Evolutionary conservation across 1,140 invertebrate genomes (phyloP).

Genomic region (Procambarus virginalis): DNA sequence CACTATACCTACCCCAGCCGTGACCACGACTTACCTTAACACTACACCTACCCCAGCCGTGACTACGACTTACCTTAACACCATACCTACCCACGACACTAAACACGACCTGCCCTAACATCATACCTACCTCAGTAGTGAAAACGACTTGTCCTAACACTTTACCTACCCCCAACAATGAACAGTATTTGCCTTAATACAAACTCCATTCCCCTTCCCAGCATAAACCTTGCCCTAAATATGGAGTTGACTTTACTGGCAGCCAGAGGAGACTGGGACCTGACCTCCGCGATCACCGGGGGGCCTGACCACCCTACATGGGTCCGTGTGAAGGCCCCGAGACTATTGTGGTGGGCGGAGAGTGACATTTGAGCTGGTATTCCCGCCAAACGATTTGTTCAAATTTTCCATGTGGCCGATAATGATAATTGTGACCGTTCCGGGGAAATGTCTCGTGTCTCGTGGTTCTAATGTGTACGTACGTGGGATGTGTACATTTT

Average conservation of each 20-base stretch:
- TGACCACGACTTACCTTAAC: too few relatives aligned
- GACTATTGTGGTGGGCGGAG: constrained; percentile 11
- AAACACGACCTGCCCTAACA: too few relatives aligned
- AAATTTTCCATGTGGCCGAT: constrained; percentile 43
- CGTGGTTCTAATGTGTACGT: constrained; percentile 30
- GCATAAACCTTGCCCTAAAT: background rate
- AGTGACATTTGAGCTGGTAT: constrained; percentile 45
- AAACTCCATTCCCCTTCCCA: background rate
- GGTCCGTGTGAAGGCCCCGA: background rate
- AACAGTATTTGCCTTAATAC: too few relatives aligned
- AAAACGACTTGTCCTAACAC: too few relatives aligned
- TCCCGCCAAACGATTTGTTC: constrained; percentile 55
- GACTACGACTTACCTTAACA: too few relatives aligned
- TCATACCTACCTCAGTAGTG: too few relatives aligned
- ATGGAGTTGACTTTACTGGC: too few relatives aligned
- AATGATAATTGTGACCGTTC: constrained; percentile 44
- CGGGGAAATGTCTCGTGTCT: constrained; percentile 15
- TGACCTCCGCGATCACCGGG: background rate
- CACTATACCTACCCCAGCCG: too few relatives aligned
- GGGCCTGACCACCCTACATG: background rate
- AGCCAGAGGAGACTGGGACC: too few relatives aligned
- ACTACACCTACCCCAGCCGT: too few relatives aligned
- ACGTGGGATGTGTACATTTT: background rate
- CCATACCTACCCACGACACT: too few relatives aligned
- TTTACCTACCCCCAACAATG: too few relatives aligned